Percentiles rank a stretch among this genome's conserved stretches.
phyloP scores from a whole-genome alignment of 2,888 invertebrate genomes.

The Ornithoptera priamus region DNA sequence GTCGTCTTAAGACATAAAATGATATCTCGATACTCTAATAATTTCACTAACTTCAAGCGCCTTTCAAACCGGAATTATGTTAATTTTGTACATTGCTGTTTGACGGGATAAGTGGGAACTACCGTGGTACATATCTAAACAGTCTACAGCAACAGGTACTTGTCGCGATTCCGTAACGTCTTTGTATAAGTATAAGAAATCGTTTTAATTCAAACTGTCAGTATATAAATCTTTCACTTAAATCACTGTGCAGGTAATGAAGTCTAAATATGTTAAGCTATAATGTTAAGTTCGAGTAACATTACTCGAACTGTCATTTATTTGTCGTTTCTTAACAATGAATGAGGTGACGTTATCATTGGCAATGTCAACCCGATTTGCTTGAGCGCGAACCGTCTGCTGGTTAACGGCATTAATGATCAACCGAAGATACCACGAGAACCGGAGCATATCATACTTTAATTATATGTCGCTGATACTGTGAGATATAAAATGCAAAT shows the following conservation, averaged over 20 bases:
- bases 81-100: too few relatives aligned
- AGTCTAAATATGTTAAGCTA: slow-evolving; percentile 1
- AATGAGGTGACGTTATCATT: slow-evolving; percentile 22
- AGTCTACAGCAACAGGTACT: too few relatives aligned
- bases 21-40: too few relatives aligned
- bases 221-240: background rate
- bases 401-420: slow-evolving; percentile 16
- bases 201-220: background rate
- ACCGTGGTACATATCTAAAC: too few relatives aligned
- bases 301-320: slow-evolving; percentile 13
- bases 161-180: background rate
- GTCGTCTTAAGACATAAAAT: too few relatives aligned
- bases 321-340: slow-evolving; percentile 13
- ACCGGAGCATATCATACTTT: background rate
- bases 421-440: slow-evolving; percentile 8
- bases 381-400: slow-evolving; percentile 3
- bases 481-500: too few relatives aligned
- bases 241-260: background rate
- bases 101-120: too few relatives aligned
- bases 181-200: background rate
- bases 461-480: too few relatives aligned
- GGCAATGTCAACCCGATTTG: slow-evolving; percentile 11
- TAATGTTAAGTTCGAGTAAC: too few relatives aligned
- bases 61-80: too few relatives aligned
- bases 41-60: too few relatives aligned